Base-by-base conservation (phyloP, 2,797 vertebrate species). In the Eremophila alpestris region DNA sequence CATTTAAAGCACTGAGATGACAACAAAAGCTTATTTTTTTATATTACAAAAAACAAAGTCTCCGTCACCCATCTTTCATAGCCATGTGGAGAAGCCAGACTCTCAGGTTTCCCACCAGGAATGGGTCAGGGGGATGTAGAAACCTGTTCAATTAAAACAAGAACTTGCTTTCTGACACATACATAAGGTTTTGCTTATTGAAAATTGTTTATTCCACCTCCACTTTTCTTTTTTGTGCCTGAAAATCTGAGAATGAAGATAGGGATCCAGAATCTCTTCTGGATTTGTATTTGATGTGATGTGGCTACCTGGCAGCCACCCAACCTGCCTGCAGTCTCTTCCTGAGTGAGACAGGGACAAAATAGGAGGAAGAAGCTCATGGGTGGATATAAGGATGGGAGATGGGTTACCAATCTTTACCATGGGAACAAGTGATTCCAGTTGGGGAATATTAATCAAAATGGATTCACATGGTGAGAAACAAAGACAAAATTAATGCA, bases 321-420 rank as follows among this genome's bases (percentile, higher is more conserved):
- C 52, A 43, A 13, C 40, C 58, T 5, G 1, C 34, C 51, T 56
- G n/a, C 32, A 23, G 20, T 27, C 43, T 34, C 29, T 15, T 75
- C 22, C 67, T 85, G 40, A 51, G 36, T 3, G 12, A 40, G 30
- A 0, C 0, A 13, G 38, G 16, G 16, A 46, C 19, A 74, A 69
- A 90, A 40, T 2, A 59, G 21, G 22, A 55, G 23, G 46, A 38
- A 58, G n/a, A 17, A 85, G 22, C 23, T 84, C 22, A 3, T 8
- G 40, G 15, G 12, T 65, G 17, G 29, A n/a, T 19, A 22, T 6
- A n/a, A 60, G 48, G n/a, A 46, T 3, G 3, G 43, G 60, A 87
- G 48, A n/a, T 34, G 13, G 5, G n/a, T 93, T 26, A 38, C 17
- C 1, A 1, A 2, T 51, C 29, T 49, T 38, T 51, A 16, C 8